Conservation (phyloP, 2,888 invertebrate species). For the Lepidocyrtinus sp. region DNA sequence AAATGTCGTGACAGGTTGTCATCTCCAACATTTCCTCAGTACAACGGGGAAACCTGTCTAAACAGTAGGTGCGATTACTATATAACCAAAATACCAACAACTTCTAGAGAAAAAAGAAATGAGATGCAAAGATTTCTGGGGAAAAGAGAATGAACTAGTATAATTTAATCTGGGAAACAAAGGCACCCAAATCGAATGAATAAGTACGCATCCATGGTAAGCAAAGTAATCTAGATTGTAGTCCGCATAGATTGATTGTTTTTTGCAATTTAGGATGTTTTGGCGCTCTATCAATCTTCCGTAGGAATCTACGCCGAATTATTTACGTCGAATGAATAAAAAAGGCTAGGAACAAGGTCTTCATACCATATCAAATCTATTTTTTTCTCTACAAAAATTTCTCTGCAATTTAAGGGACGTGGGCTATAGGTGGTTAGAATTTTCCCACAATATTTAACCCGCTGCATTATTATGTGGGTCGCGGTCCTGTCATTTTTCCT, state of each 20-base stretch:
- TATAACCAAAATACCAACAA: no score
- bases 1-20: slow-evolving; percentile 25
- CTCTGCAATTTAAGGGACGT: no score
- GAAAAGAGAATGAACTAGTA: background rate
- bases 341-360: no score
- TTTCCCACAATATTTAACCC: slow-evolving; percentile 8
- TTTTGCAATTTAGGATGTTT: background rate
- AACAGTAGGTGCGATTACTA: background rate
- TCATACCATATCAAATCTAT: no score
- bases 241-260: slow-evolving; percentile 5
- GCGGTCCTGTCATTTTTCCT: slow-evolving; percentile 5
- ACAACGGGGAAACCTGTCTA: slow-evolving; percentile 1
- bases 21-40: slow-evolving; percentile 14
- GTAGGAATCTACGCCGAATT: no score
- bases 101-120: no score
- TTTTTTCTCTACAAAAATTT: no score
- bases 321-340: no score
- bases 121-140: background rate
- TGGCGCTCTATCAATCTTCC: background rate
- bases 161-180: background rate
- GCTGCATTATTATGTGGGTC: background rate
- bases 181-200: background rate
- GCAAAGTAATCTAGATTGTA: no score
- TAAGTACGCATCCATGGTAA: no score
- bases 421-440: background rate